phyloP scores from a whole-genome alignment of 2,888 invertebrate species.

The Limenitis camilla region DNA sequence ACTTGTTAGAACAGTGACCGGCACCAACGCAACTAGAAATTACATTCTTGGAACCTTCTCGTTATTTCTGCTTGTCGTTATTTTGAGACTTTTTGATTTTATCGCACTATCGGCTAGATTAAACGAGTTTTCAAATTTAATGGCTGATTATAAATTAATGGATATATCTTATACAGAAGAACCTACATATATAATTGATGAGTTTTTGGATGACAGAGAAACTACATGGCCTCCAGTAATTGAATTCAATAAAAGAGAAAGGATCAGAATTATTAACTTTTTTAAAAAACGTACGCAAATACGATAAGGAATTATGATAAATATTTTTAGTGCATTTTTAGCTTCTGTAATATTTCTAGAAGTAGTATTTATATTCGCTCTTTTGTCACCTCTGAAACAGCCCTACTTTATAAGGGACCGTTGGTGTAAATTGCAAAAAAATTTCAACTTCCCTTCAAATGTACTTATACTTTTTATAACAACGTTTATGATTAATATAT shows the following conservation, averaged over 20 bases:
- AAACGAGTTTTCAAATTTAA: conserved; percentile 49
- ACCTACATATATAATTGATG: conserved; percentile 21
- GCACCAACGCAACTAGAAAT: conserved; percentile 48
- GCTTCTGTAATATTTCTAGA: conserved; percentile 38
- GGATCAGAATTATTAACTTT: conserved; percentile 24
- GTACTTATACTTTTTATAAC: conserved; percentile 26
- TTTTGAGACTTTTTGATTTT: conserved; percentile 45
- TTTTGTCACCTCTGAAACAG: conserved; percentile 48
- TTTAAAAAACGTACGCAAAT: conserved; percentile 30
- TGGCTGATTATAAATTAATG: conserved; percentile 47
- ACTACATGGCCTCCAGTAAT: conserved; percentile 40
- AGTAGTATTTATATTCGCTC: conserved; percentile 35
- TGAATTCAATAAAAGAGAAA: conserved; percentile 37
- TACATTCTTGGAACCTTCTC: conserved; percentile 50
- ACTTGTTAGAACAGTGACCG: conserved; percentile 38
- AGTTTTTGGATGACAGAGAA: conserved; percentile 25
- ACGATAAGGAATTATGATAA: conserved; percentile 38
- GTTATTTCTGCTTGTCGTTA: conserved; percentile 45
- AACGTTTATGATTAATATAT: conserved; percentile 32
- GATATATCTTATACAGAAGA: conserved; percentile 33
- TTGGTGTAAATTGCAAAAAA: conserved; percentile 36
- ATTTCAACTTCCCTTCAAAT: conserved; percentile 27
- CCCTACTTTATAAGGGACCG: conserved; percentile 42
- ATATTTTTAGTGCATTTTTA: conserved; percentile 37
- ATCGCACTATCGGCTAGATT: conserved; percentile 54